Evolutionary conservation across 2,113 vertebrate genomes (phyloP).

Genomic region (Gymnorhina tibicen): DNA sequence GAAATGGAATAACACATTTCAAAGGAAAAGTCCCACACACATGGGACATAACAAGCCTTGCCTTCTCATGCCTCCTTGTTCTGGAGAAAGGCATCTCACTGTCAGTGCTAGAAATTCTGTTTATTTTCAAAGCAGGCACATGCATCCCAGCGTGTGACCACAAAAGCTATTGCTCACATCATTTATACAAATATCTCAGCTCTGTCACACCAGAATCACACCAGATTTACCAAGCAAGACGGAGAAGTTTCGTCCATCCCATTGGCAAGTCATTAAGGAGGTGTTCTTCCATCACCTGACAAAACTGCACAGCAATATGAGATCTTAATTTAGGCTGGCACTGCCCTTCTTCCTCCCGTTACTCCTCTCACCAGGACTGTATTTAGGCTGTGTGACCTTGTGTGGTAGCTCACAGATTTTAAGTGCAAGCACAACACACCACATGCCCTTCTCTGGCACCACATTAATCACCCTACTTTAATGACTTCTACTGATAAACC

Average conservation of each 20-base stretch:
- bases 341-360: not conserved
- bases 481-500: not conserved
- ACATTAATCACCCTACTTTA: not conserved
- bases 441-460: not conserved
- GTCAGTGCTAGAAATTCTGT: not conserved
- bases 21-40: not conserved
- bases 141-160: not conserved
- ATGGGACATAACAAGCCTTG: not conserved
- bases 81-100: not conserved
- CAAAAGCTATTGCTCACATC: not conserved
- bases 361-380: not conserved
- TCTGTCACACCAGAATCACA: not conserved
- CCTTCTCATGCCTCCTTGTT: not conserved
- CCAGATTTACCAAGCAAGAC: not conserved
- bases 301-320: not conserved
- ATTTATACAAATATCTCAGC: not conserved
- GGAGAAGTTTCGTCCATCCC: not conserved
- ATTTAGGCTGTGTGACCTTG: not conserved
- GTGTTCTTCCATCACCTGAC: not conserved
- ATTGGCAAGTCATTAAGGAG: not conserved
- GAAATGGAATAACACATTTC: slow-evolving; percentile 29
- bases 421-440: not conserved
- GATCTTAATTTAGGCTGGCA: not conserved
- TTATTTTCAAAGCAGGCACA: not conserved
- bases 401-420: not conserved